Evolutionary conservation across 2,888 invertebrate genomes (phyloP).

Genomic region (Callinectes sapidus): DNA sequence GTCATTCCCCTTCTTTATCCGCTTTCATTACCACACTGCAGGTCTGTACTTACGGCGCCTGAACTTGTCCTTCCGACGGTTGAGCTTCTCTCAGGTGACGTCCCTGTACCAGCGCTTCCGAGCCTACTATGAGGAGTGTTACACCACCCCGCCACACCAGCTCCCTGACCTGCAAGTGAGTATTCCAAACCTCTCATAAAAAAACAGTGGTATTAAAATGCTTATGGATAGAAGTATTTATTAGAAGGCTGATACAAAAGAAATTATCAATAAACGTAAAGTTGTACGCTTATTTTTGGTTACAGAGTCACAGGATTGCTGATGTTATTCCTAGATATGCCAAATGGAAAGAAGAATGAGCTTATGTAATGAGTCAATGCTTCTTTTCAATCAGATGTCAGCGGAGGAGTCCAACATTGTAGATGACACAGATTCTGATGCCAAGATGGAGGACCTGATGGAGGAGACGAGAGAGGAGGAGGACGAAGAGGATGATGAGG

Average conservation of each 20-base stretch:
- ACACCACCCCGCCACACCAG: conserved; percentile 22
- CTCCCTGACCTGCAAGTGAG: neutral
- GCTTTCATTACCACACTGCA: neutral
- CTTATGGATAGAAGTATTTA: neutral
- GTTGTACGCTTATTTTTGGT: neutral
- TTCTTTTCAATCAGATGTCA: conserved; percentile 41
- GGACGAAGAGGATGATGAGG: conserved; percentile 46
- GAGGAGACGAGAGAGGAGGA: conserved; percentile 60
- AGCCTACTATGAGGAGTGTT: conserved; percentile 67
- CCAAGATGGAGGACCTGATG: conserved; percentile 65
- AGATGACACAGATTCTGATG: conserved; percentile 63
- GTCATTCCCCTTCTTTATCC: neutral
- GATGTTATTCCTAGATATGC: neutral
- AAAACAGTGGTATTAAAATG: neutral
- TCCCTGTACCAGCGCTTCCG: conserved; percentile 66
- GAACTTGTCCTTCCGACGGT: conserved; percentile 67
- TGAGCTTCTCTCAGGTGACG: conserved; percentile 69
- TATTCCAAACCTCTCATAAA: neutral
- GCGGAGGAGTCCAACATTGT: conserved; percentile 62
- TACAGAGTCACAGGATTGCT: neutral
- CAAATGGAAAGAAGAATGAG: neutral
- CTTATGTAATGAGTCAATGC: neutral
- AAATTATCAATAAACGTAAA: too few species aligned
- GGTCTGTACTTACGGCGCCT: conserved; percentile 68
- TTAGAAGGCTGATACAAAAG: too few species aligned